A percentile compares a stretch with the other conserved stretches of the same genome.
Evolutionary conservation across 2,113 vertebrate species (phyloP).

Genomic region (Scalopus aquaticus): DNA sequence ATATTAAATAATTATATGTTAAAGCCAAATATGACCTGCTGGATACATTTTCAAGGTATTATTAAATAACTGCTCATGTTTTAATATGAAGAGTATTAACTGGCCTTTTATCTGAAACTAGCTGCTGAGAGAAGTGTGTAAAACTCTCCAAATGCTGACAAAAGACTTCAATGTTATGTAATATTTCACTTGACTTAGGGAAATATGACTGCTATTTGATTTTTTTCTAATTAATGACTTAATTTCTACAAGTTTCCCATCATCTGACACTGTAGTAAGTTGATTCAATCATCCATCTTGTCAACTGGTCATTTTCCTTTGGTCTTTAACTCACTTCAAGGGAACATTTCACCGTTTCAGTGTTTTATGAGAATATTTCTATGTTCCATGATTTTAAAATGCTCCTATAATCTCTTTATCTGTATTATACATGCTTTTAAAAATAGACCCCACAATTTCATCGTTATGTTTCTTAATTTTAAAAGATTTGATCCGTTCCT

Average conservation of each 20-base stretch:
- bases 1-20: slow-evolving; percentile 46
- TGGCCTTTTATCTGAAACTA: neutral
- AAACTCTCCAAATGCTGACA: neutral
- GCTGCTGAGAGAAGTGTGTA: slow-evolving; percentile 34
- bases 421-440: neutral
- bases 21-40: slow-evolving; percentile 22
- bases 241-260: slow-evolving; percentile 13
- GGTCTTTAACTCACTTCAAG: neutral
- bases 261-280: neutral
- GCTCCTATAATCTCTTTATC: neutral
- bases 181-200: neutral
- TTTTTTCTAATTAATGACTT: neutral
- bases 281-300: neutral
- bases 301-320: neutral
- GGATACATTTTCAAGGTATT: slow-evolving; percentile 30
- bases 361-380: neutral
- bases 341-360: neutral
- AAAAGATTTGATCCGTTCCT: neutral
- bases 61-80: slow-evolving; percentile 26
- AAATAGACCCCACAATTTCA: neutral
- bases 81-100: slow-evolving; percentile 10
- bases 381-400: no score
- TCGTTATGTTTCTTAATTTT: neutral
- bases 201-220: slow-evolving; percentile 22
- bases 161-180: neutral